phyloP scores from a whole-genome alignment of 2,113 vertebrate genomes.

The Campylomormyrus tamandua region DNA sequence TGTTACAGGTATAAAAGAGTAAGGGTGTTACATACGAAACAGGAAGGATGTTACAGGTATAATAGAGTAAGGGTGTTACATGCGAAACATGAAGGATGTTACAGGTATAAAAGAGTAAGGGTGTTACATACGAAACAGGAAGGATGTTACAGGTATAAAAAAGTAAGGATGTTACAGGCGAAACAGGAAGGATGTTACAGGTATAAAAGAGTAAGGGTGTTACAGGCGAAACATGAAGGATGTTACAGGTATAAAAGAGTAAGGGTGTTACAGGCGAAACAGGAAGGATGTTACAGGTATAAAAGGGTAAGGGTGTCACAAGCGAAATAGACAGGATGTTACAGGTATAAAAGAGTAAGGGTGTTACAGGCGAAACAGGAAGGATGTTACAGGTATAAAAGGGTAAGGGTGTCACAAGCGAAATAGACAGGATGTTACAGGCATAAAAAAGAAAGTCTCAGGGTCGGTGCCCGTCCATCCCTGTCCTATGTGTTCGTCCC shows the following conservation, averaged over 20 bases:
- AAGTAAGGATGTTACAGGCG: not conserved
- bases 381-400: not conserved
- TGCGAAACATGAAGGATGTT: not conserved
- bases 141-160: not conserved
- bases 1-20: not conserved
- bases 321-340: too few species aligned
- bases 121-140: not conserved
- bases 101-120: not conserved
- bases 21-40: too few species aligned
- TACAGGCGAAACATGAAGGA: not conserved
- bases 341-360: not conserved
- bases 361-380: not conserved
- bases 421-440: too few species aligned
- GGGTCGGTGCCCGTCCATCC: too few species aligned
- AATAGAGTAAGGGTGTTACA: too few species aligned
- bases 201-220: not conserved
- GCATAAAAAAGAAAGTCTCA: too few species aligned
- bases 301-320: not conserved
- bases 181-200: not conserved
- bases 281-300: not conserved
- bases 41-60: too few species aligned
- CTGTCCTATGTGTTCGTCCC: too few species aligned
- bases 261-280: not conserved
- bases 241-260: not conserved
- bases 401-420: not conserved